phyloP scores from a whole-genome alignment of 2,113 vertebrate species.

The Sylvietta virens region DNA sequence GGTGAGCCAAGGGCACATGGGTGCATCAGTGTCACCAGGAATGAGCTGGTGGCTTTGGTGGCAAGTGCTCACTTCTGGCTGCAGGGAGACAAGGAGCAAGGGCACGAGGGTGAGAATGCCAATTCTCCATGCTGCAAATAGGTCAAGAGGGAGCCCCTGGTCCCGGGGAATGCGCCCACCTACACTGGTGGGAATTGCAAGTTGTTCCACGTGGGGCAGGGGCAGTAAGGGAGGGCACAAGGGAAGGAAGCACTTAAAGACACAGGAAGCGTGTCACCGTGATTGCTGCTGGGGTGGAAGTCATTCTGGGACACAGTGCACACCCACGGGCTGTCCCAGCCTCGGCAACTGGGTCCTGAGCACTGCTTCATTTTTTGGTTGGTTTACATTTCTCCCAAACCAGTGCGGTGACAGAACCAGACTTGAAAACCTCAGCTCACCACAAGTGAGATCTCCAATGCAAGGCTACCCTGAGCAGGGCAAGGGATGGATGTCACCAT shows the following conservation, averaged over 20 bases:
- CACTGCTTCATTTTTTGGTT: background rate
- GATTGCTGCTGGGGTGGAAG: background rate
- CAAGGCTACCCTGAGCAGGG: background rate
- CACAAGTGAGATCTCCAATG: background rate
- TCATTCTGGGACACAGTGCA: background rate
- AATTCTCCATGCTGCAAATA: background rate
- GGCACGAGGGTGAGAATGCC: background rate
- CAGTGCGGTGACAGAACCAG: background rate
- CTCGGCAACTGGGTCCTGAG: accelerated
- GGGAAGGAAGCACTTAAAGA: background rate
- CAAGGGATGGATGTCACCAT: background rate
- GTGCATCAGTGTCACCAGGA: accelerated
- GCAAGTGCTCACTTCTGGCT: background rate
- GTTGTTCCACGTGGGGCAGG: background rate
- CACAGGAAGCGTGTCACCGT: background rate
- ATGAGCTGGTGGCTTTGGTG: background rate
- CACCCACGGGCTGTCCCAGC: background rate
- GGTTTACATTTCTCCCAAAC: background rate
- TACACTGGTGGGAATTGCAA: accelerated
- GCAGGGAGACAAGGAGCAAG: background rate
- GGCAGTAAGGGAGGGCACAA: accelerated
- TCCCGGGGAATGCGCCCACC: accelerated
- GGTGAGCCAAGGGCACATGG: background rate
- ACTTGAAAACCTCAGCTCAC: background rate
- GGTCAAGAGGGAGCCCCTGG: accelerated